phyloP scores from a whole-genome alignment of 2,888 invertebrate genomes.

The Leucoptera coffeella region DNA sequence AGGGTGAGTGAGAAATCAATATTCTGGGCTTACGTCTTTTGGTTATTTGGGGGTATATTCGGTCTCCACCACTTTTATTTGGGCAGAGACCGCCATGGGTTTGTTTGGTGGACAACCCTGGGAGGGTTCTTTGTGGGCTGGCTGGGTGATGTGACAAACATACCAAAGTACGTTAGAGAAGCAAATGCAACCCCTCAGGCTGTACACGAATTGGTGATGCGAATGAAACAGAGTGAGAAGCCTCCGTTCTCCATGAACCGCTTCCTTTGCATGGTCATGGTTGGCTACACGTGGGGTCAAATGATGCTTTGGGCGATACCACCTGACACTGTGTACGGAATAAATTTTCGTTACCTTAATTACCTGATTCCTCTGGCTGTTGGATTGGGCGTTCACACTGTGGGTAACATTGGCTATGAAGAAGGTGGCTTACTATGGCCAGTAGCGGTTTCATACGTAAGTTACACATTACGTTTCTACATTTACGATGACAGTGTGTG shows the following conservation, averaged over 20 bases:
- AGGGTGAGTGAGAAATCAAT: constrained; percentile 45
- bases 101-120: constrained; percentile 82
- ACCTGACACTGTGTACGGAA: constrained; percentile 61
- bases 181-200: constrained; percentile 69
- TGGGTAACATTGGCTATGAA: constrained; percentile 86
- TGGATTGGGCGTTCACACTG: constrained; percentile 79
- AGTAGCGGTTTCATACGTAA: constrained; percentile 59
- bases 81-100: constrained; percentile 81
- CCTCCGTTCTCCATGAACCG: constrained; percentile 79
- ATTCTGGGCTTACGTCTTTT: constrained; percentile 70
- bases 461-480: constrained; percentile 64
- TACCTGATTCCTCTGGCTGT: constrained; percentile 66
- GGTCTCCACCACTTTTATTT: constrained; percentile 91
- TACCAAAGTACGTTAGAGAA: constrained; percentile 81
- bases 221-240: constrained; percentile 57
- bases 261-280: constrained; percentile 69
- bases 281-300: constrained; percentile 77
- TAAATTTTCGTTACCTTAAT: constrained; percentile 66
- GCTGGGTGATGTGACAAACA: constrained; percentile 76
- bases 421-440: constrained; percentile 67
- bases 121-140: constrained; percentile 87
- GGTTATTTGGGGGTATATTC: constrained; percentile 83
- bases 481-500: constrained; percentile 69
- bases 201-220: constrained; percentile 56
- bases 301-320: constrained; percentile 72